These are phyloP conservation scores for Odontocolon sp. DNA, from an alignment of 2,888 invertebrate species.

Conservation along the genomic window DNA sequence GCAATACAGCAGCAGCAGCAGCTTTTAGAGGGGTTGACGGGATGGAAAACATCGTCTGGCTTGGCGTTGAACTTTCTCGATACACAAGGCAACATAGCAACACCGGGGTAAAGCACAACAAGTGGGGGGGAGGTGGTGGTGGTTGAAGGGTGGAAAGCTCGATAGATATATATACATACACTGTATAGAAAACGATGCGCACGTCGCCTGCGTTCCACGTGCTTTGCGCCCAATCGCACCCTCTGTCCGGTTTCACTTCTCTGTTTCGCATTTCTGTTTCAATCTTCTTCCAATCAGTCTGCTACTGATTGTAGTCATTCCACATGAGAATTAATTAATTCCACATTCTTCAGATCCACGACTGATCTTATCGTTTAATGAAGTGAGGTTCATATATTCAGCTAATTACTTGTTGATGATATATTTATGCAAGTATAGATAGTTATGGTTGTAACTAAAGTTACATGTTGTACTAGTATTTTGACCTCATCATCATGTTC, in stretches of 20 bases:
- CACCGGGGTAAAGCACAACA: constrained; percentile 80
- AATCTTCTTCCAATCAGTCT: constrained; percentile 42
- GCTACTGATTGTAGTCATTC: background rate
- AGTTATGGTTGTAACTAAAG: background rate
- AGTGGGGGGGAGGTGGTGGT: constrained; percentile 77
- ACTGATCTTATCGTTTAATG: no score
- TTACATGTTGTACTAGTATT: constrained; percentile 4
- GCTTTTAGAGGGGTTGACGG: constrained; percentile 52
- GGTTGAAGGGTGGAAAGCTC: constrained; percentile 70
- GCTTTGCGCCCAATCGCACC: constrained; percentile 69
- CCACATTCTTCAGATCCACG: no score
- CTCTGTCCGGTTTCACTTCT: constrained; percentile 49
- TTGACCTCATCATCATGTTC: constrained; percentile 48
- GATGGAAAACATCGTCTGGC: constrained; percentile 79
- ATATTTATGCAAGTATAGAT: no score
- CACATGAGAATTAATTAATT: no score
- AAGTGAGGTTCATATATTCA: no score
- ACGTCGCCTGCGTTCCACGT: constrained; percentile 77
- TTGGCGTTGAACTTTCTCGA: constrained; percentile 81
- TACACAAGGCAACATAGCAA: constrained; percentile 80
- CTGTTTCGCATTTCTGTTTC: constrained; percentile 53
- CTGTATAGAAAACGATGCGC: constrained; percentile 74
- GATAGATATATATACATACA: constrained; percentile 78
- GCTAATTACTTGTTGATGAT: no score
- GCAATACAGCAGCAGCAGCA: constrained; percentile 54